A percentile compares a stretch with the other conserved stretches of the same genome.
phyloP scores from a whole-genome alignment of 1,140 invertebrate genomes.

The Polyergus mexicanus region DNA sequence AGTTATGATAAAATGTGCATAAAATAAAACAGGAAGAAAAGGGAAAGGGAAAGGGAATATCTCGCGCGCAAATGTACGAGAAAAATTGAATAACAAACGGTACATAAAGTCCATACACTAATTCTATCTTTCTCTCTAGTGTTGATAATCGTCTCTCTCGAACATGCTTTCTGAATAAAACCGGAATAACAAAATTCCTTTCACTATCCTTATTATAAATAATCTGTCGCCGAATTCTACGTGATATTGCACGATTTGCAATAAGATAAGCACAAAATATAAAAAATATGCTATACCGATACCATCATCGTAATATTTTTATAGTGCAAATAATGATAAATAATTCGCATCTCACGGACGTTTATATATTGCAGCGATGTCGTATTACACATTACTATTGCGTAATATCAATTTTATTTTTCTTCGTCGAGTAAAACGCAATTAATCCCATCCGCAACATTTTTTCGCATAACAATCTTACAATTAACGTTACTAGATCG shows the following conservation, averaged over 20 bases:
- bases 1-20: constrained; percentile 32
- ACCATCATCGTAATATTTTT: constrained; percentile 61
- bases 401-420: neutral
- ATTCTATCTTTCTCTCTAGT: constrained; percentile 52
- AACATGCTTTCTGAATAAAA: constrained; percentile 45
- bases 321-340: constrained; percentile 66
- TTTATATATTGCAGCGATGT: neutral
- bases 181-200: constrained; percentile 34
- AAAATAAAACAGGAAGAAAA: constrained; percentile 22
- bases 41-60: neutral
- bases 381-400: neutral
- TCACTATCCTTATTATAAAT: constrained; percentile 59
- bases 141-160: constrained; percentile 25
- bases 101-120: constrained; percentile 49
- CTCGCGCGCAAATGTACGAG: constrained; percentile 36
- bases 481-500: constrained; percentile 53
- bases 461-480: constrained; percentile 6
- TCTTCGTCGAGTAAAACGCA: constrained; percentile 13
- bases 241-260: constrained; percentile 52
- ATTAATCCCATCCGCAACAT: constrained; percentile 21
- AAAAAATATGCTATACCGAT: constrained; percentile 70
- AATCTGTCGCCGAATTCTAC: constrained; percentile 32
- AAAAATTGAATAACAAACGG: constrained; percentile 49
- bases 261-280: constrained; percentile 49
- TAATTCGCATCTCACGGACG: constrained; percentile 51